phyloP scores from a whole-genome alignment of 2,888 invertebrate genomes.

The Ceriagrion tenellum region DNA sequence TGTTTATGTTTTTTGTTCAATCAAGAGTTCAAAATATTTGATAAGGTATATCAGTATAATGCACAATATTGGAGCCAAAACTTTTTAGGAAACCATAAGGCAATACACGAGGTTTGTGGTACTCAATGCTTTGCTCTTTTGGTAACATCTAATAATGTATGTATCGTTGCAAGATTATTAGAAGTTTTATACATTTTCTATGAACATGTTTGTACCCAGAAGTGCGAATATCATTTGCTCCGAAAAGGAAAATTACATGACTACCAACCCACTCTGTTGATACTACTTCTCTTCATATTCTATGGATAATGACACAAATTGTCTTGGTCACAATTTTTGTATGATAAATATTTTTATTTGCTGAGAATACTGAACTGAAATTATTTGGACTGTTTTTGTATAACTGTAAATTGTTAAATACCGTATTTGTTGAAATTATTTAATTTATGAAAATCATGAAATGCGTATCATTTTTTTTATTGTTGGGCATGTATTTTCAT shows the following conservation, averaged over 20 bases:
- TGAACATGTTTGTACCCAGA: neutral
- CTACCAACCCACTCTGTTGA: neutral
- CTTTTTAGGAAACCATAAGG: neutral
- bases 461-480: slow-evolving; percentile 20
- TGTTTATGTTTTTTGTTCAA: neutral
- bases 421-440: slow-evolving; percentile 11
- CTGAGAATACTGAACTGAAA: neutral
- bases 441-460: slow-evolving; percentile 13
- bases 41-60: neutral
- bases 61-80: neutral
- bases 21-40: neutral
- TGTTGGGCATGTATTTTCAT: slow-evolving; percentile 14
- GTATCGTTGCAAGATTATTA: neutral
- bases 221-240: neutral
- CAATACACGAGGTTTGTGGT: neutral
- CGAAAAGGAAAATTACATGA: neutral
- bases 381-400: slow-evolving; percentile 17
- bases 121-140: neutral
- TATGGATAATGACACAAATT: neutral
- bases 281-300: neutral
- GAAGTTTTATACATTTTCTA: slow-evolving; percentile 29
- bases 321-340: neutral
- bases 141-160: neutral
- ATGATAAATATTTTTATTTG: neutral
- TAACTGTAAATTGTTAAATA: neutral